Base-by-base conservation (phyloP, 1,140 invertebrate species). In the Aplysia californica region DNA sequence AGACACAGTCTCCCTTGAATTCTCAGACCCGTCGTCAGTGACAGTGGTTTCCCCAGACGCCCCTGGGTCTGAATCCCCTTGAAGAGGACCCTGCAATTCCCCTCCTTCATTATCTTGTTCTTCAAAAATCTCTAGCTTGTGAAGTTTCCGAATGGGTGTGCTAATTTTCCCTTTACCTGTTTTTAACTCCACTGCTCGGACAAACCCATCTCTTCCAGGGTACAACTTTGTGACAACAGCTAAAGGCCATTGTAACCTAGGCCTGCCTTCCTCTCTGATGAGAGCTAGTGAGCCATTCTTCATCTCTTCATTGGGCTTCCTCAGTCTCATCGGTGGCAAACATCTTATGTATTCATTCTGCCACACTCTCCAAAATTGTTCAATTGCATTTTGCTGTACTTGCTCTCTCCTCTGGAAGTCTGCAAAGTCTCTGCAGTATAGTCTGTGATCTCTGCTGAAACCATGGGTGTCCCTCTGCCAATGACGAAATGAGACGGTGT, bases 401-500 rank as follows among this genome's bases (percentile, higher is more conserved):
- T 3, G 21, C 26, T 69, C 23, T 21, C 31, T 1, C 41, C 36
- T 44, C 0, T 41, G 2, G 4, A 44, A 3, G 44, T 41, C 39
- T 26, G 26, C 20, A 23, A 44, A 44, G 2, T 44, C 15, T 21
- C 26, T 31, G 36, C 18, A 38, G n/a, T n/a, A 21, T 3, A 38
- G 26, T 69, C 35, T 44, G n/a, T 44, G 23, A 4, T 44, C 0
- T 69, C 21, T 5, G 38, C 10, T 41, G 38, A 39, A 44, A 26
- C 36, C 26, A 69, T 23, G 10, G 58, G 58, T 61, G 58, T 23
- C 10, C 58, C 58, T 23, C 58, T 20, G 6, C 58, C 10, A 38
- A 2, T 26, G 20, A 69, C n/a, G 36, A 69, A 69, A 69, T 69
- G 67, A 23, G 4, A 69, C 26, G 67, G 35, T 23, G 39, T 69